Conservation (phyloP, 2,113 vertebrate species). For the Gambusia holbrooki region DNA sequence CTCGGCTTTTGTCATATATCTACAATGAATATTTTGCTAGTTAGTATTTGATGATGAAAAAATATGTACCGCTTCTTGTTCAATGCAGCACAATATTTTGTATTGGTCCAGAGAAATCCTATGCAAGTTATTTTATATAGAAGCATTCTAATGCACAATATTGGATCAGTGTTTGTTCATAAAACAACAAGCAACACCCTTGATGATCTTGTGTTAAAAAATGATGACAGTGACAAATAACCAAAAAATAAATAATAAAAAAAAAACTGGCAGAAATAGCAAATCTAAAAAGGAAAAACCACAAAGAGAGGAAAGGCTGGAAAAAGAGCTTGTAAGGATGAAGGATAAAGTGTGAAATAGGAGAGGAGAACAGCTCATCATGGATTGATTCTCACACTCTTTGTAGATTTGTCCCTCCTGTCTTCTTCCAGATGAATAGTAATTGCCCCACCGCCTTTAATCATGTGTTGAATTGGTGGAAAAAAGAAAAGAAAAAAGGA, state of each 20-base stretch:
- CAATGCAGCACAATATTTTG: too few species aligned
- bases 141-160: too few species aligned
- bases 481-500: slow-evolving; percentile 64
- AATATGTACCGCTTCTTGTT: slow-evolving; percentile 2
- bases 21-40: too few species aligned
- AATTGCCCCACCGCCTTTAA: slow-evolving; percentile 77
- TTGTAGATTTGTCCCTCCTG: slow-evolving; percentile 66
- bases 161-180: too few species aligned
- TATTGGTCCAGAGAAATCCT: too few species aligned
- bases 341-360: slow-evolving; percentile 18
- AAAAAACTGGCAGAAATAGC: slow-evolving; percentile 14
- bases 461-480: slow-evolving; percentile 77
- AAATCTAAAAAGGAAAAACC: slow-evolving; percentile 21
- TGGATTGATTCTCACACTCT: slow-evolving; percentile 76
- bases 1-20: too few species aligned
- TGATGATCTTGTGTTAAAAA: background rate
- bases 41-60: background rate
- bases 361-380: slow-evolving; percentile 55
- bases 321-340: slow-evolving; percentile 5
- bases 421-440: slow-evolving; percentile 75
- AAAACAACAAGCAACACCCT: too few species aligned
- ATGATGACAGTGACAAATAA: background rate
- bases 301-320: slow-evolving; percentile 34
- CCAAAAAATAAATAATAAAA: background rate
- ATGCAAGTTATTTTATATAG: too few species aligned